Base-by-base conservation (phyloP, 2,797 vertebrate genomes). In the Cuculus canorus region DNA sequence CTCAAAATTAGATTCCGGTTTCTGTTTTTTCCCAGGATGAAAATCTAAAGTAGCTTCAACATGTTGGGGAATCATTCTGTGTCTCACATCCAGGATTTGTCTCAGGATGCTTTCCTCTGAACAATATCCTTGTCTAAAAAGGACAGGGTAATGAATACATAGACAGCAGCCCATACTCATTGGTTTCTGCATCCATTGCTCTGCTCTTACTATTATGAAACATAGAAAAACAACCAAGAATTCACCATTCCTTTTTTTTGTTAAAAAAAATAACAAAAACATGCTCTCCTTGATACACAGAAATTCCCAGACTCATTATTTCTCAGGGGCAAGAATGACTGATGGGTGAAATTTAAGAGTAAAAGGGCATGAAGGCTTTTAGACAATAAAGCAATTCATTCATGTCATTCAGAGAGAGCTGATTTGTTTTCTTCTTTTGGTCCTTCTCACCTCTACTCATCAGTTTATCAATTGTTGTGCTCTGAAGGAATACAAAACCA, bases 361-460 rank as follows among this genome's bases (percentile, higher is more conserved):
- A 81, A 93, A 96, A 94, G 45, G 45, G 37, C 35, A 78, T 60
- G 52, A 59, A 68, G 30, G 79, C 95, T 92, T 96, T 95, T 86
- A 95, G 73, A 76, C 59, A 65, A 75, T 47, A 71, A 88, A 93
- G 83, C 65, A 80, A 86, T 73, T 60, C 4, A 81, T 93, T 92
- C 63, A 13, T 52, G 19, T 61, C 35, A 15, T 60, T 69, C 68
- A 86, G 41, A 87, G 86, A 54, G 43, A 88, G 45, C 56, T 93
- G 17, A 3, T 23, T 71, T 89, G 54, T 53, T 70, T 94, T 86
- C 23, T 27, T 45, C 28, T n/a, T 80, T 79, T 88, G 54, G 35
- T 81, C 59, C 68, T 54, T 39, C 24, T 71, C 12, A 66, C 12
- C 41, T 54, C 71, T 85, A 56, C 33, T 72, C 30, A 17, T 56